phyloP scores from a whole-genome alignment of 2,797 vertebrate species.

The Argyrosomus regius region DNA sequence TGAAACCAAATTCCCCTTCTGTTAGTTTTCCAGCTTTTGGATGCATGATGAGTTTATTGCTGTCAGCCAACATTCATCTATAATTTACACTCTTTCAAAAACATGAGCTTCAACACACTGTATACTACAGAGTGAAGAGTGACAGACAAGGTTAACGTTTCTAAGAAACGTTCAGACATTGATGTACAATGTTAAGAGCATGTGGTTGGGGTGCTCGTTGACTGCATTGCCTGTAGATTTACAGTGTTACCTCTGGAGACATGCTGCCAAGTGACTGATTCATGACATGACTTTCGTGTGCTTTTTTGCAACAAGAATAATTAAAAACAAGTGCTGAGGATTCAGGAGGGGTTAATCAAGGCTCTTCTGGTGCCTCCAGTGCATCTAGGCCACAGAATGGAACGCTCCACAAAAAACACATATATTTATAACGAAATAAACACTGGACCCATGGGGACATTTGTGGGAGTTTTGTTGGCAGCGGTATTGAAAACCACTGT shows the following conservation, averaged over 20 bases:
- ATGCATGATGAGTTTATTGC: not conserved
- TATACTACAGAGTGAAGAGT: not conserved
- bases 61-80: not conserved
- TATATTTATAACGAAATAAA: constrained; percentile 72
- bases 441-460: constrained; percentile 47
- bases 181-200: not conserved
- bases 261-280: constrained; percentile 30
- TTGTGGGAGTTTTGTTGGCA: constrained; percentile 63
- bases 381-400: constrained; percentile 35
- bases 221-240: constrained; percentile 7
- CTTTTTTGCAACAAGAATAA: constrained; percentile 38
- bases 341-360: constrained; percentile 45
- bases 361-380: constrained; percentile 14
- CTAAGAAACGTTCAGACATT: not conserved
- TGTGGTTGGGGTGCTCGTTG: not conserved
- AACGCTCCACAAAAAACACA: constrained; percentile 58
- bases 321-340: constrained; percentile 40
- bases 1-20: not conserved
- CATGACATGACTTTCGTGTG: constrained; percentile 30
- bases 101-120: not conserved
- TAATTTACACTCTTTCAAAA: not conserved
- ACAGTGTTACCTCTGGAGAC: constrained; percentile 35
- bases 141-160: not conserved
- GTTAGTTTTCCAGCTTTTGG: not conserved
- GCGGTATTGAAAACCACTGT: constrained; percentile 64